phyloP scores from a whole-genome alignment of 2,888 invertebrate species.

The Agrotis exclamationis region DNA sequence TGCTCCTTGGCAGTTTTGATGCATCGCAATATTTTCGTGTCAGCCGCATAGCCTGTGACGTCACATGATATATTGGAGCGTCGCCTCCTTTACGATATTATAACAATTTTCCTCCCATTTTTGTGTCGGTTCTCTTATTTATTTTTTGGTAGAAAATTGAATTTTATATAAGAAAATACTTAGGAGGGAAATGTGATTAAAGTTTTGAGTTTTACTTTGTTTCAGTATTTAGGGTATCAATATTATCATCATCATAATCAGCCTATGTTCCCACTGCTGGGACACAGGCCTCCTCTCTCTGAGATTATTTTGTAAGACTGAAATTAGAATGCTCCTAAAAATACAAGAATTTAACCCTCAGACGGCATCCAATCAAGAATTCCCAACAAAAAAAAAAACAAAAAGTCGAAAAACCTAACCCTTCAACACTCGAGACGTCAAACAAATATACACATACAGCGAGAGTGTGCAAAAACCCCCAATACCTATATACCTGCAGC shows the following conservation, averaged over 20 bases:
- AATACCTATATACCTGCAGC: constrained; percentile 49
- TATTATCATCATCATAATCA: too few species aligned
- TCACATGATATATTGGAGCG: constrained; percentile 86
- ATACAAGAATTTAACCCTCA: not conserved
- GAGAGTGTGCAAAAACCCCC: not conserved
- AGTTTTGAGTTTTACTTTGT: not conserved
- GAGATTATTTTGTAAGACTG: too few species aligned
- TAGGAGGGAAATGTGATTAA: not conserved
- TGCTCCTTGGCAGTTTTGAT: constrained; percentile 87
- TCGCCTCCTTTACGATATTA: constrained; percentile 70
- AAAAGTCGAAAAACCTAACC: not conserved
- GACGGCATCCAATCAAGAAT: constrained; percentile 3
- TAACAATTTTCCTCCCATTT: constrained; percentile 62
- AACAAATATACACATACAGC: constrained; percentile 15
- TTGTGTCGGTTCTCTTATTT: constrained; percentile 46
- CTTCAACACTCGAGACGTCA: constrained; percentile 36
- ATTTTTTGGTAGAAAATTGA: constrained; percentile 56
- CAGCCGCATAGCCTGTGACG: constrained; percentile 85
- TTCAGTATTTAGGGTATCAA: not conserved
- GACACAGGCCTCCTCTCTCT: too few species aligned
- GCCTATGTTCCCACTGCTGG: too few species aligned
- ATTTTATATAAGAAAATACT: constrained; percentile 17
- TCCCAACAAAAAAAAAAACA: not conserved
- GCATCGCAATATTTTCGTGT: constrained; percentile 90
- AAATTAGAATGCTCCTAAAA: not conserved